Evolutionary conservation across 2,797 vertebrate genomes (phyloP).

Genomic region (Semotilus atromaculatus): DNA sequence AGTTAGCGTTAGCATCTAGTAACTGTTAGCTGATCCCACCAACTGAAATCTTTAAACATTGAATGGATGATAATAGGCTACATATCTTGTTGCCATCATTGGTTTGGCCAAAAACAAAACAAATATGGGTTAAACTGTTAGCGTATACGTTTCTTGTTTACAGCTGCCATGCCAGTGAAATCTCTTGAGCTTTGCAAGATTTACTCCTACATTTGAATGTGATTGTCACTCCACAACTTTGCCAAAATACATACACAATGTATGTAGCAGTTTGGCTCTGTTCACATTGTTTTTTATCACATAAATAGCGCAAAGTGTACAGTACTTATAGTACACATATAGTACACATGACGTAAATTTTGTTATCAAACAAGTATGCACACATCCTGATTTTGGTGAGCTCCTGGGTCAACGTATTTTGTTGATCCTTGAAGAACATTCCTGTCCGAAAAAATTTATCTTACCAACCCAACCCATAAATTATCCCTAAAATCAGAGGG

Average conservation of each 20-base stretch:
- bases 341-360: background rate
- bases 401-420: background rate
- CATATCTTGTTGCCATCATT: background rate
- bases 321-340: background rate
- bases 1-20: conserved; percentile 11
- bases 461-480: background rate
- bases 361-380: background rate
- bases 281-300: background rate
- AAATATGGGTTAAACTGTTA: background rate
- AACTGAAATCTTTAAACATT: background rate
- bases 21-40: background rate
- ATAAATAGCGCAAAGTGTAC: background rate
- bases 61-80: background rate
- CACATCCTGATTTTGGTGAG: background rate
- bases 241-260: too few relatives aligned
- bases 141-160: background rate
- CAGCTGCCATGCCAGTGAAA: background rate
- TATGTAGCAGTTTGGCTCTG: background rate
- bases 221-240: background rate
- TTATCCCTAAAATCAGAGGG: background rate
- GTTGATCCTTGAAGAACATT: background rate
- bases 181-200: background rate
- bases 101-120: background rate
- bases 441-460: background rate
- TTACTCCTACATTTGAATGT: background rate